Evolutionary conservation across 2,797 vertebrate genomes (phyloP).

Genomic region (Botia almorhae): DNA sequence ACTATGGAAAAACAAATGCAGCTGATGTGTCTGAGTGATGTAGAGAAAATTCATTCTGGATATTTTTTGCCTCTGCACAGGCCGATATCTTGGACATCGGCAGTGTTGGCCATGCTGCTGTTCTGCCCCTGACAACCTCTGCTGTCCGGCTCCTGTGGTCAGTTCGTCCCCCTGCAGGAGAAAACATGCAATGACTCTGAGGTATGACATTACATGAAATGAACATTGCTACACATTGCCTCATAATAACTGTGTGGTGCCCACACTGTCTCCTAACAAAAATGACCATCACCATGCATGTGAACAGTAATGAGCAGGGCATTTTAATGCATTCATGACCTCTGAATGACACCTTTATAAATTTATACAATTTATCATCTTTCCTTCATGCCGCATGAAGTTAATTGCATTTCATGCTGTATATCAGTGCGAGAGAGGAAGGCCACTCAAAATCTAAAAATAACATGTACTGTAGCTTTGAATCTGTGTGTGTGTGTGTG

Average conservation of each 20-base stretch:
- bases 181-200: slow-evolving; percentile 22
- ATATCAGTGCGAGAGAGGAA: slow-evolving; percentile 28
- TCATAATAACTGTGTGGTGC: slow-evolving; percentile 26
- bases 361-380: slow-evolving; percentile 7
- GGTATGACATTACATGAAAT: slow-evolving; percentile 12
- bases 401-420: slow-evolving; percentile 41
- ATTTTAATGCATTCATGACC: not conserved
- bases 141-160: slow-evolving; percentile 6
- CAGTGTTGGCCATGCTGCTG: slow-evolving; percentile 26
- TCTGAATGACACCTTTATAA: not conserved
- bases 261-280: not conserved
- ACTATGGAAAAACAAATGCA: not conserved
- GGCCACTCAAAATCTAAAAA: slow-evolving; percentile 49
- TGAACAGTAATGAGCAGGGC: not conserved
- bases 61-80: slow-evolving; percentile 23
- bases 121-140: slow-evolving; percentile 28
- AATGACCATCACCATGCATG: slow-evolving; percentile 14
- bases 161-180: slow-evolving; percentile 45
- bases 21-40: not conserved
- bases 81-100: slow-evolving; percentile 15
- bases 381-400: slow-evolving; percentile 11
- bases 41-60: not conserved
- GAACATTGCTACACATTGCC: slow-evolving; percentile 40
- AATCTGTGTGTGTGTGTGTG: slow-evolving; percentile 17
- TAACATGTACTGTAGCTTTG: slow-evolving; percentile 32